These are phyloP conservation scores for Acanthurus leucopareius DNA, from an alignment of 2,797 vertebrate species.

Conservation along the genomic window DNA sequence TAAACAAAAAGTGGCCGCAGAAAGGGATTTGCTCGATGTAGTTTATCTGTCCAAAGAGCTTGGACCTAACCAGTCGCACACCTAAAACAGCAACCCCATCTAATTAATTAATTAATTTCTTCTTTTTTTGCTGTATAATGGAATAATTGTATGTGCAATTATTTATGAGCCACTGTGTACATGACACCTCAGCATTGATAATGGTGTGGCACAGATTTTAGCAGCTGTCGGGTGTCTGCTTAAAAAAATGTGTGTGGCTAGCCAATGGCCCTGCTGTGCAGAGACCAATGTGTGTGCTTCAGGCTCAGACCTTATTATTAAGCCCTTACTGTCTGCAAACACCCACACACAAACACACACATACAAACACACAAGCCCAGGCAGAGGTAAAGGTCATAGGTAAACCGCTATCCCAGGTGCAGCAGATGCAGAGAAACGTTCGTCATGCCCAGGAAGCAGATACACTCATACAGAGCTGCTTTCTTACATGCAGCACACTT, in stretches of 20 bases:
- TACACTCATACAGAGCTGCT: not conserved
- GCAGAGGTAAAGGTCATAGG: conserved; percentile 31
- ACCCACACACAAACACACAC: not conserved
- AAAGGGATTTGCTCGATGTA: too few relatives aligned
- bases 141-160: not conserved
- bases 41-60: too few relatives aligned
- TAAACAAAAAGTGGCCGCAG: too few relatives aligned
- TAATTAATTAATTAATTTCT: too few relatives aligned
- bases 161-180: too few relatives aligned
- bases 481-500: conserved; percentile 1
- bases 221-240: conserved; percentile 38
- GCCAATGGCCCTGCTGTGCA: not conserved
- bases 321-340: not conserved
- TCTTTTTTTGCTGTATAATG: not conserved
- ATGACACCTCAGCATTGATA: not conserved
- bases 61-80: too few relatives aligned
- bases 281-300: not conserved
- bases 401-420: conserved; percentile 45
- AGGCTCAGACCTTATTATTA: not conserved
- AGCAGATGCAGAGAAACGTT: not conserved
- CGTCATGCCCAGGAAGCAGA: conserved; percentile 28
- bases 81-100: too few relatives aligned
- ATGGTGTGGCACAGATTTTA: not conserved
- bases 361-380: not conserved
- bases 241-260: conserved; percentile 11